Conservation (phyloP, 2,113 vertebrate species). For the Oncorhynchus clarkii region DNA sequence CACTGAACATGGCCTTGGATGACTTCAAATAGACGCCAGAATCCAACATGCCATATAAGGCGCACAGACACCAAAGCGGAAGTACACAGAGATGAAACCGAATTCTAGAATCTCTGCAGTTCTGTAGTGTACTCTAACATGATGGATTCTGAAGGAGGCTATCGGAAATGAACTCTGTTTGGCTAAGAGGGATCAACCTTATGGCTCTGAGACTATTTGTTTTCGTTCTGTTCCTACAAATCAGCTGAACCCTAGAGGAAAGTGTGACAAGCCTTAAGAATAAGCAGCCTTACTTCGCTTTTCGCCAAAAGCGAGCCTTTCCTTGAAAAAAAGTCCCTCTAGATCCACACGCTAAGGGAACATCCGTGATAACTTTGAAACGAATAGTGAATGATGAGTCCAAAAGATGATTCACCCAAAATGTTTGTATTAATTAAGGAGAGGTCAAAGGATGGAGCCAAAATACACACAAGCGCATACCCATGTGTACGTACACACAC, state of each 20-base stretch:
- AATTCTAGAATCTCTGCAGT: background rate
- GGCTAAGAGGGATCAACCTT: background rate
- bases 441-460: background rate
- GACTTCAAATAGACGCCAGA: no score
- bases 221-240: slow-evolving; percentile 9
- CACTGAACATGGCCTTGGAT: no score
- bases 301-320: slow-evolving; percentile 11
- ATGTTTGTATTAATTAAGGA: background rate
- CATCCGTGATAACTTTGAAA: background rate
- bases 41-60: background rate
- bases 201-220: slow-evolving; percentile 1
- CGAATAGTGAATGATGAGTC: background rate
- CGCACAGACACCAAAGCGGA: background rate
- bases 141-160: slow-evolving; percentile 3
- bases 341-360: background rate
- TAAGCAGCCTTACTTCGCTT: slow-evolving; percentile 1
- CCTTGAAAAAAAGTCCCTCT: background rate
- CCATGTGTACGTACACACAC: background rate
- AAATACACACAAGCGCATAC: background rate
- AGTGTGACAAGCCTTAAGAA: background rate
- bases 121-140: background rate
- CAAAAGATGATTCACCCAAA: background rate
- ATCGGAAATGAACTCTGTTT: slow-evolving; percentile 8
- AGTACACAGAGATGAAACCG: background rate
- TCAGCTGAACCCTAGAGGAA: slow-evolving; percentile 11